Conservation (phyloP, 2,888 invertebrate species). For the Merodon equestris region DNA sequence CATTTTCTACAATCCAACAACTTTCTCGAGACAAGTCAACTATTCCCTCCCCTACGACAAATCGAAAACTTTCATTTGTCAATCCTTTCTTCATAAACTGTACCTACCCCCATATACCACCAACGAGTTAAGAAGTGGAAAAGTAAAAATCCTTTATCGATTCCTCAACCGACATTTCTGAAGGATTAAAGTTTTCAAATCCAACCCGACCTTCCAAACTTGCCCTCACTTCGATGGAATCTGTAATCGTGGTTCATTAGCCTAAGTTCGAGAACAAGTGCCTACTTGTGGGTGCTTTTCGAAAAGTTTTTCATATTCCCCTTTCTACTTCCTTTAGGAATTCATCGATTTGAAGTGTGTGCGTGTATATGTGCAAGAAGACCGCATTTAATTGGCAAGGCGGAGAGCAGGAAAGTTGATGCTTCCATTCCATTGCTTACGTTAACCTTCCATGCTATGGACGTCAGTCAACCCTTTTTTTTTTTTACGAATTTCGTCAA, state of each 20-base stretch:
- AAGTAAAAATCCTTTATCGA: constrained; percentile 18
- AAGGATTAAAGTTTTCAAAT: constrained; percentile 16
- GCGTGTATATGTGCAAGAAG: too few relatives aligned
- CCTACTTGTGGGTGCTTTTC: background rate
- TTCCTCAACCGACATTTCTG: constrained; percentile 15
- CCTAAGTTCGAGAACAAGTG: constrained; percentile 1
- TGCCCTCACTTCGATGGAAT: background rate
- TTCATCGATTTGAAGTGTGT: constrained; percentile 15
- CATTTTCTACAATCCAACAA: too few relatives aligned
- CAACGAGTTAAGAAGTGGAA: too few relatives aligned
- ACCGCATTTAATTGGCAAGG: background rate
- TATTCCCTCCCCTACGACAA: background rate
- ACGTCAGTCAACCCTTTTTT: constrained; percentile 1
- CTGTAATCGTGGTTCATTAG: constrained; percentile 31
- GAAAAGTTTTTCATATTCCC: background rate
- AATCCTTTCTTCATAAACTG: constrained; percentile 11
- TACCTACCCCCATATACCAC: background rate
- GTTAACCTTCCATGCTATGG: constrained; percentile 3
- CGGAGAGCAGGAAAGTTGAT: too few relatives aligned
- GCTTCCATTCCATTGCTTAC: constrained; percentile 2
- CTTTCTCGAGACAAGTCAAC: too few relatives aligned
- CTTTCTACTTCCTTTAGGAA: background rate
- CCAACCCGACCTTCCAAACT: background rate
- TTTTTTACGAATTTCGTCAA: background rate
- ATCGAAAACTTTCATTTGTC: constrained; percentile 4